Evolutionary conservation across 2,113 vertebrate species (phyloP).

Genomic region (Panthera leo): DNA sequence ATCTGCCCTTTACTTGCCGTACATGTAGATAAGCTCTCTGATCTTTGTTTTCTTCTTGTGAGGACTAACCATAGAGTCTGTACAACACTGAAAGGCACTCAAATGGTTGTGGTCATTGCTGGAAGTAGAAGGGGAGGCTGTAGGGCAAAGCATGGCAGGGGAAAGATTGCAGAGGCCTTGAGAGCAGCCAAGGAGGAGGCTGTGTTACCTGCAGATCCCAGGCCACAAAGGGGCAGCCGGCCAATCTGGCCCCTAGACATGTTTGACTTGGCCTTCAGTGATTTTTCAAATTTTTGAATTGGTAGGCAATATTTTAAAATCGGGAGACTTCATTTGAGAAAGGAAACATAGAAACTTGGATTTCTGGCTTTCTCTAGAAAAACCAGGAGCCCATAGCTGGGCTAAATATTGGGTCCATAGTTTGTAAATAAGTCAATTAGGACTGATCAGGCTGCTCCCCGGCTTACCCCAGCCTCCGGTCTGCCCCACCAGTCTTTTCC

Average conservation of each 20-base stretch:
- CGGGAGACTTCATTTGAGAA: background rate
- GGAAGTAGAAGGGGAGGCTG: fast-evolving
- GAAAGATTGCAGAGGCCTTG: background rate
- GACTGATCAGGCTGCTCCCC: background rate
- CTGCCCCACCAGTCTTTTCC: background rate
- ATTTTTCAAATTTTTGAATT: background rate
- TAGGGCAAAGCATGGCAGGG: fast-evolving
- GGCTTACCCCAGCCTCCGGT: no score
- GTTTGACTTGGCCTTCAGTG: background rate
- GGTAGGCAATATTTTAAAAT: slow-evolving; percentile 10
- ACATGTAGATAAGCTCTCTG: background rate
- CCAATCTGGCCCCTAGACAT: background rate
- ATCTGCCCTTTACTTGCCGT: background rate
- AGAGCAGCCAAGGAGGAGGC: no score
- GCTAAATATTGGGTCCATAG: background rate
- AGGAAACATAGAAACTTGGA: background rate
- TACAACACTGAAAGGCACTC: background rate
- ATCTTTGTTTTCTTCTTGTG: background rate
- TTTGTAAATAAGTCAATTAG: background rate
- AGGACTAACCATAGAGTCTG: background rate
- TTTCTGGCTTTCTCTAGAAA: background rate
- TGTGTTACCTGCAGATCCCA: background rate
- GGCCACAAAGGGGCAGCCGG: background rate
- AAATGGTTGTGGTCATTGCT: background rate
- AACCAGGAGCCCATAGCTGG: background rate